These are phyloP conservation scores for Tyria jacobaeae DNA, from an alignment of 2,888 invertebrate species.

Conservation along the genomic window DNA sequence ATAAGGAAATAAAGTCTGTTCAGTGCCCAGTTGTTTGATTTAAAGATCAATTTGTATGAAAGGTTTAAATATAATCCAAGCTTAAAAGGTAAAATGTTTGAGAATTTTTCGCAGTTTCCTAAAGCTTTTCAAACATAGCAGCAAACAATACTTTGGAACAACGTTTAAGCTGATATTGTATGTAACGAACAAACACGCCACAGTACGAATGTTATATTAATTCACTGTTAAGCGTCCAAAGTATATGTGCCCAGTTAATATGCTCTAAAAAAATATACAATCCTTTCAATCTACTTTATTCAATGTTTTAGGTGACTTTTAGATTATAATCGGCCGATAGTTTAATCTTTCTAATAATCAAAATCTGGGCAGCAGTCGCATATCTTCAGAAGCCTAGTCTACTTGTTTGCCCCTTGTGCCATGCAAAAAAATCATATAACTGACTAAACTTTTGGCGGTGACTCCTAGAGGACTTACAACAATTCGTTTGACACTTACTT, in stretches of 20 bases:
- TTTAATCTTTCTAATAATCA: no score
- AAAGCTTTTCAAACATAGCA: slow-evolving; percentile 29
- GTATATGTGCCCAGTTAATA: neutral
- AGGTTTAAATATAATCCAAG: slow-evolving; percentile 20
- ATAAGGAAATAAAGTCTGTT: slow-evolving; percentile 59
- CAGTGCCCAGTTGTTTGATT: slow-evolving; percentile 43
- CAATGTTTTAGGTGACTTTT: no score
- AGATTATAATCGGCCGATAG: no score
- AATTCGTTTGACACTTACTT: neutral
- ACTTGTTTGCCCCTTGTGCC: no score
- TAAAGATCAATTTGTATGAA: slow-evolving; percentile 21
- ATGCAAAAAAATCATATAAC: no score
- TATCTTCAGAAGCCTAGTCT: no score
- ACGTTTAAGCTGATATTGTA: slow-evolving; percentile 24
- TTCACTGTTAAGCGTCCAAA: slow-evolving; percentile 3
- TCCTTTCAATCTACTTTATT: neutral
- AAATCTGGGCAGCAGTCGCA: no score
- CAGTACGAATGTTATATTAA: slow-evolving; percentile 12
- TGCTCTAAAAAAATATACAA: neutral
- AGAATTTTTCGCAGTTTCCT: slow-evolving; percentile 15
- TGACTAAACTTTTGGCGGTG: no score
- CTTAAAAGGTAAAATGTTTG: slow-evolving; percentile 17
- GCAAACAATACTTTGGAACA: slow-evolving; percentile 33
- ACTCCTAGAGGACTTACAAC: neutral
- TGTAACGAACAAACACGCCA: slow-evolving; percentile 14